Evolutionary conservation across 2,797 vertebrate genomes (phyloP).

Genomic region (Coluber constrictor): DNA sequence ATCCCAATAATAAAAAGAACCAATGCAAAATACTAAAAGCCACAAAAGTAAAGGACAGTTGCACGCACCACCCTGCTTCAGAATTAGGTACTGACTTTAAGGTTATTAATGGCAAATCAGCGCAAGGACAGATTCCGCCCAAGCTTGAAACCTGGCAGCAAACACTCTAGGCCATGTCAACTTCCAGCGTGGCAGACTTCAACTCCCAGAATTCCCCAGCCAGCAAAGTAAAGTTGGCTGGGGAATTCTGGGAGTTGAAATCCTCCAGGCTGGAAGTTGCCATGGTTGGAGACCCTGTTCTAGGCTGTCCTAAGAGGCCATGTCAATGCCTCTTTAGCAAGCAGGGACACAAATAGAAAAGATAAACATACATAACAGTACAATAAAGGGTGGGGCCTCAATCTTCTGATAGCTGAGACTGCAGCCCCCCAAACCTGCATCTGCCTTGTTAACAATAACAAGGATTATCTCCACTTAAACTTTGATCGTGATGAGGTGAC

Average conservation of each 20-base stretch:
- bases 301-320: neutral
- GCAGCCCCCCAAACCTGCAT: neutral
- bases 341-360: neutral
- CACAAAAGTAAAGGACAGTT: conserved; percentile 66
- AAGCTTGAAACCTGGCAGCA: conserved; percentile 39
- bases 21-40: conserved; percentile 68
- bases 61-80: conserved; percentile 61
- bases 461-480: neutral
- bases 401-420: neutral
- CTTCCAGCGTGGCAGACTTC: neutral
- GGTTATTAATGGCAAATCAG: conserved; percentile 42
- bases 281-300: neutral
- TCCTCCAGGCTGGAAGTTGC: neutral
- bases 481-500: neutral
- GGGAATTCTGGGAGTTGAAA: neutral
- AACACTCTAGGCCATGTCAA: neutral
- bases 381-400: neutral
- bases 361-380: accelerated
- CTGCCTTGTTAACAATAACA: neutral
- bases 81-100: conserved; percentile 39
- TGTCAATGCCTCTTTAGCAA: neutral
- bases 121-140: conserved; percentile 36
- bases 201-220: neutral
- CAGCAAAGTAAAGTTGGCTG: no score
- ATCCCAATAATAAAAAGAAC: conserved; percentile 29